A percentile compares a stretch with the other conserved stretches of the same genome.
Evolutionary conservation across 2,888 invertebrate genomes (phyloP).

Genomic region (Amblyjoppa fuscipennis): DNA sequence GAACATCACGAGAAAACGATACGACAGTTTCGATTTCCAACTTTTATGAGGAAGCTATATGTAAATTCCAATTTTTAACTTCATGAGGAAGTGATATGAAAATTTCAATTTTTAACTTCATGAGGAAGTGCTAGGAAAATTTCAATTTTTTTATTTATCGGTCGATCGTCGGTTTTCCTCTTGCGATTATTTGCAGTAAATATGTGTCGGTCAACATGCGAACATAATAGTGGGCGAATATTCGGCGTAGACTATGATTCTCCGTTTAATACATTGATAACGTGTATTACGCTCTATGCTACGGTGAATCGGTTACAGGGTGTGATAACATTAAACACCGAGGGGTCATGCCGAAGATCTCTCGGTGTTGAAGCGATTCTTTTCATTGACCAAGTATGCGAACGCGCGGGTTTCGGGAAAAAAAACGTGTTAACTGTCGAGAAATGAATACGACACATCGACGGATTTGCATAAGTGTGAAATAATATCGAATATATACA

Average conservation of each 20-base stretch:
- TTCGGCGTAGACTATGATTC: slow-evolving; percentile 49
- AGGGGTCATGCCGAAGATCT: slow-evolving; percentile 66
- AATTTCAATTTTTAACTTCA: too few species aligned
- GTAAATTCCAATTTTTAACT: too few species aligned
- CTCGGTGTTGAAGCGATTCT: slow-evolving; percentile 38
- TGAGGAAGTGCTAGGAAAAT: too few species aligned
- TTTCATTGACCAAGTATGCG: slow-evolving; percentile 36
- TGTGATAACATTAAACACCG: slow-evolving; percentile 61
- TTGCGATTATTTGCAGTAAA: slow-evolving; percentile 19
- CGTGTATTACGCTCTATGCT: slow-evolving; percentile 56
- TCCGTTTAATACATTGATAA: slow-evolving; percentile 62
- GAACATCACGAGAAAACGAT: too few species aligned
- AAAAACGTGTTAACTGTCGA: slow-evolving; percentile 1
- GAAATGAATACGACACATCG: slow-evolving; percentile 32
- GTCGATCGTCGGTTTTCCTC: background rate
- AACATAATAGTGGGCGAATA: slow-evolving; percentile 20
- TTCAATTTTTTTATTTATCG: background rate
- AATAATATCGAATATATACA: slow-evolving; percentile 29
- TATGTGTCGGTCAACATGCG: background rate
- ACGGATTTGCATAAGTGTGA: slow-evolving; percentile 12
- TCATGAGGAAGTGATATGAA: background rate
- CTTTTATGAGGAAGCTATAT: too few species aligned
- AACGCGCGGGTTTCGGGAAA: slow-evolving; percentile 8
- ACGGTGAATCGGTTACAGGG: slow-evolving; percentile 50
- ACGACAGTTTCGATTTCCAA: too few species aligned